phyloP scores from a whole-genome alignment of 2,797 vertebrate genomes.

The Anabas testudineus region DNA sequence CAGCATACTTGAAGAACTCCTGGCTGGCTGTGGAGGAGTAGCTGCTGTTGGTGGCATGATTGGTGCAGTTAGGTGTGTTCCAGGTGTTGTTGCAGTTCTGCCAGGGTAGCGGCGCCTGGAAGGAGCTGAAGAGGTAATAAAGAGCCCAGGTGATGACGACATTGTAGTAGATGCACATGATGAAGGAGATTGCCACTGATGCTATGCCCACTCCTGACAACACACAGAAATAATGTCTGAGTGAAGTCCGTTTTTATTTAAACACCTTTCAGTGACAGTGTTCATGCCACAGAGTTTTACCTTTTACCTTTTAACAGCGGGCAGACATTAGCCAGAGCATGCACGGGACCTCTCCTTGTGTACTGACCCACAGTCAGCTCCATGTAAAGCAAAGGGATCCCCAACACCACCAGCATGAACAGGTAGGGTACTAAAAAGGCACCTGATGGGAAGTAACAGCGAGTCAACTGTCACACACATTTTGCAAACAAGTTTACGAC shows the following conservation, averaged over 20 bases:
- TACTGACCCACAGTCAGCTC: slow-evolving; percentile 85
- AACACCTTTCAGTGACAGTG: not conserved
- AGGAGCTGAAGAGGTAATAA: slow-evolving; percentile 87
- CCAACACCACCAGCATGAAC: slow-evolving; percentile 83
- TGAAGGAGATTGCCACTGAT: slow-evolving; percentile 85
- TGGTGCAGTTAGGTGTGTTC: slow-evolving; percentile 82
- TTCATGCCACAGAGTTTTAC: not conserved
- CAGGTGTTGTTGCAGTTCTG: slow-evolving; percentile 85
- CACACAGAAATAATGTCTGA: slow-evolving; percentile 9
- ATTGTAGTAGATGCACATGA: slow-evolving; percentile 87
- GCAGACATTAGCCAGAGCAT: slow-evolving; percentile 78
- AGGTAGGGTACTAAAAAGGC: slow-evolving; percentile 86
- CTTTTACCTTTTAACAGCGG: slow-evolving; percentile 87
- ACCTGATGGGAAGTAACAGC: slow-evolving; percentile 62
- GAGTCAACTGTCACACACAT: not conserved
- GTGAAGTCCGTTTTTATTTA: not conserved
- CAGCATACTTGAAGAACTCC: slow-evolving; percentile 84
- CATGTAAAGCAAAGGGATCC: slow-evolving; percentile 86
- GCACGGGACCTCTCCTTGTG: slow-evolving; percentile 81
- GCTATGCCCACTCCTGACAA: slow-evolving; percentile 84
- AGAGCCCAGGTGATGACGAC: slow-evolving; percentile 86
- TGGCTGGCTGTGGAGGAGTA: slow-evolving; percentile 82
- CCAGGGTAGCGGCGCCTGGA: slow-evolving; percentile 83
- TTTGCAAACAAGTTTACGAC: not conserved
- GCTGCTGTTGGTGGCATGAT: slow-evolving; percentile 69